Evolutionary conservation across 2,888 invertebrate genomes (phyloP).

Genomic region (Parnassius glacialis): DNA sequence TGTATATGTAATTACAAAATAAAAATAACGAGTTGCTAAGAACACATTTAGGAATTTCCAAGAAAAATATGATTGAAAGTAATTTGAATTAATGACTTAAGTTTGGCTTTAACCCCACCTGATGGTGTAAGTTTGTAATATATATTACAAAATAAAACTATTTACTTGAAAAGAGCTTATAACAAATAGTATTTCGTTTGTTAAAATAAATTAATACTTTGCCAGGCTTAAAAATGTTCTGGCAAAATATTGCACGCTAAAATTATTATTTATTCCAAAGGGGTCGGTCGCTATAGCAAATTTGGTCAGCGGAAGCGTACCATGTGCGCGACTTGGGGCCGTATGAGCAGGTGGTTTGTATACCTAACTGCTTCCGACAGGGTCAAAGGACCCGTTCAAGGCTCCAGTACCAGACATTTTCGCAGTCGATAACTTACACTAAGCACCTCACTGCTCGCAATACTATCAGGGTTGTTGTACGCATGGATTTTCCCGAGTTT

Average conservation of each 20-base stretch:
- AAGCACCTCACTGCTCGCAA: conserved; percentile 46
- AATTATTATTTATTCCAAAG: conserved; percentile 16
- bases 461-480: conserved; percentile 25
- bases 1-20: no score
- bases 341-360: conserved; percentile 65
- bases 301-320: conserved; percentile 27
- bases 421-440: conserved; percentile 59
- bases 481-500: conserved; percentile 19
- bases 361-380: conserved; percentile 48
- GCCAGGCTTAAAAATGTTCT: neutral
- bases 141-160: no score
- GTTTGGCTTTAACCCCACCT: no score
- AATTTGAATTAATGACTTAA: no score
- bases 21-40: no score
- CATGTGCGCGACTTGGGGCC: conserved; percentile 38
- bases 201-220: neutral
- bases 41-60: no score
- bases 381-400: conserved; percentile 74
- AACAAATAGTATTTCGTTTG: no score
- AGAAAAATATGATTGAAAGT: no score
- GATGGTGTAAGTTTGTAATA: no score
- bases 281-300: conserved; percentile 17
- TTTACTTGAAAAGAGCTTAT: no score
- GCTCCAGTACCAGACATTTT: conserved; percentile 60
- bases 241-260: neutral